Evolutionary conservation across 2,113 vertebrate species (phyloP).

Genomic region (Eurypyga helias): DNA sequence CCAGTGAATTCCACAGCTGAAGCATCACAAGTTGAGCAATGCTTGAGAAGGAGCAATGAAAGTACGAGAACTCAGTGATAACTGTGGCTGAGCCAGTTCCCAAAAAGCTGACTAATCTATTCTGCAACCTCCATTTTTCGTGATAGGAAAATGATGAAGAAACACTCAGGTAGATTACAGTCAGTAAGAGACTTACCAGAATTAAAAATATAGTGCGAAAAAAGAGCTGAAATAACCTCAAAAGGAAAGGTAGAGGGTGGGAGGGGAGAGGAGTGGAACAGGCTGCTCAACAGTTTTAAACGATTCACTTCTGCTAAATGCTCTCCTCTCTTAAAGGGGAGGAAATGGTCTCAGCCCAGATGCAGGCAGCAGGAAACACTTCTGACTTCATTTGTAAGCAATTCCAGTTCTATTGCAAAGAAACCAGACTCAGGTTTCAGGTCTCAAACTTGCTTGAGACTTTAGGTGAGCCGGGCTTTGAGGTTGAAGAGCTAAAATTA

Average conservation of each 20-base stretch:
- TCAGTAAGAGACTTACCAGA: not conserved
- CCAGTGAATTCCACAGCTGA: not conserved
- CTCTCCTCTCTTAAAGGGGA: not conserved
- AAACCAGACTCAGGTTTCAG: not conserved
- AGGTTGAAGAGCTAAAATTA: not conserved
- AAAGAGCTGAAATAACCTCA: not conserved
- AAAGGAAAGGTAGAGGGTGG: not conserved
- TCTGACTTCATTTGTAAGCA: not conserved
- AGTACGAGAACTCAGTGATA: not conserved
- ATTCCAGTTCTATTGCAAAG: not conserved
- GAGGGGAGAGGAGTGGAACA: not conserved
- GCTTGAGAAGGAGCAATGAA: not conserved
- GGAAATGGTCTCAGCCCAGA: not conserved
- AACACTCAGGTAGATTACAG: not conserved
- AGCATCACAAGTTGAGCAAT: not conserved
- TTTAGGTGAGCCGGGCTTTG: not conserved
- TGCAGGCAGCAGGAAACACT: conserved; percentile 9
- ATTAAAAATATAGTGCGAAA: not conserved
- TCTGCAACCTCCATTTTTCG: not conserved
- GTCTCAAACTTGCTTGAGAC: not conserved
- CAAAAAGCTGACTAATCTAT: not conserved
- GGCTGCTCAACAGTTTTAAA: not conserved
- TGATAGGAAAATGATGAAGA: not conserved
- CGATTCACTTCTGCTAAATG: not conserved
- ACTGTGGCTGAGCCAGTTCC: not conserved